Conservation (phyloP, 2,797 vertebrate species). For the Esox lucius region DNA sequence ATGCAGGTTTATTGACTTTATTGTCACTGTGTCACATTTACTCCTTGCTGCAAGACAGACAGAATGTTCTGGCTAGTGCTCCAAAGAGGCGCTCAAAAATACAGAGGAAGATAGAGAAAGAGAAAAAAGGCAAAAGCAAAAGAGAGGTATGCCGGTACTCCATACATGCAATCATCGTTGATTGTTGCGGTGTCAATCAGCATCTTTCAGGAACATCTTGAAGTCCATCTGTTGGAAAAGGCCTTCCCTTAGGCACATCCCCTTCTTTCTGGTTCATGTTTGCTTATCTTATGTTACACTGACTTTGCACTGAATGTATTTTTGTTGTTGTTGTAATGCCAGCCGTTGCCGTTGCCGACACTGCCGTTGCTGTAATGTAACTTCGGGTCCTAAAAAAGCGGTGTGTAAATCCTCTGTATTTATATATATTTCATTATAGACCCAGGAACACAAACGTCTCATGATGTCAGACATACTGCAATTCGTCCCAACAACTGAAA, state of each 20-base stretch:
- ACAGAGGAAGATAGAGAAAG: slow-evolving; percentile 11
- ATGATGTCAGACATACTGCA: slow-evolving; percentile 35
- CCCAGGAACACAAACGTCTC: slow-evolving; percentile 20
- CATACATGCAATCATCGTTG: too few species aligned
- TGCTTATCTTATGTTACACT: too few species aligned
- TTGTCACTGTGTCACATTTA: slow-evolving; percentile 59
- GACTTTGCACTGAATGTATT: too few species aligned
- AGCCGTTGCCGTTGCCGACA: too few species aligned
- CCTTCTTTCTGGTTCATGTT: too few species aligned
- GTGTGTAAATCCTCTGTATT: background rate
- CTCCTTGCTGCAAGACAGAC: slow-evolving; percentile 43
- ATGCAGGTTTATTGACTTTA: slow-evolving; percentile 31
- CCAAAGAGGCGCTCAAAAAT: slow-evolving; percentile 52
- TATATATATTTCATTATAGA: background rate
- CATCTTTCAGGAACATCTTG: too few species aligned
- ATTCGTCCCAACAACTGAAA: slow-evolving; percentile 49
- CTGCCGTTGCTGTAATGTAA: too few species aligned
- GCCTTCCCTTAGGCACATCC: too few species aligned
- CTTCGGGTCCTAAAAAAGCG: background rate
- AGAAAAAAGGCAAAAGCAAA: slow-evolving; percentile 13
- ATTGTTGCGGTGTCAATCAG: background rate
- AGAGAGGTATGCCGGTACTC: background rate
- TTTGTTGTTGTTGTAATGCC: too few species aligned
- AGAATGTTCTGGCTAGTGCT: slow-evolving; percentile 65
- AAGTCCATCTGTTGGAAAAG: too few species aligned